These are phyloP conservation scores for Pachyuromys duprasi DNA, from an alignment of 2,797 vertebrate genomes.

Conservation along the genomic window DNA sequence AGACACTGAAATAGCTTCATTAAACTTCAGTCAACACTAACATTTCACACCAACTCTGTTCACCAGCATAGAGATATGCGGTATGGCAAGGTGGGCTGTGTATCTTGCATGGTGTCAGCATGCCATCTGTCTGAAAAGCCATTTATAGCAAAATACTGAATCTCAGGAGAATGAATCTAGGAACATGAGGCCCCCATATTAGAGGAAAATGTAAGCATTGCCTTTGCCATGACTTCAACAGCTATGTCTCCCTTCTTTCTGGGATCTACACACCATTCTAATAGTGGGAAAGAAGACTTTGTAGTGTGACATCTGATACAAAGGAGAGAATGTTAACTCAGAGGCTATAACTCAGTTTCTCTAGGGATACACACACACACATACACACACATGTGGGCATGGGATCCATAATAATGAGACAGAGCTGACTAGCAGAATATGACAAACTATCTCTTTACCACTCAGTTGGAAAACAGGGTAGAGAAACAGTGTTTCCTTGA, in stretches of 20 bases:
- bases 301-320: background rate
- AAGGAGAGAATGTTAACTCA: constrained; percentile 8
- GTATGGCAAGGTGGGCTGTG: background rate
- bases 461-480: background rate
- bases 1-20: constrained; percentile 19
- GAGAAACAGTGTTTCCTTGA: background rate
- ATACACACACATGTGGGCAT: background rate
- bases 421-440: background rate
- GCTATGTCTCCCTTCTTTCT: constrained; percentile 30
- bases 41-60: background rate
- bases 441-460: constrained; percentile 11
- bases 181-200: background rate
- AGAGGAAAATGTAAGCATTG: background rate
- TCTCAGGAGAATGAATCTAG: background rate
- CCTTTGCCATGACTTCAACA: constrained; percentile 33
- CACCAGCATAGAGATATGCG: background rate
- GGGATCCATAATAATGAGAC: background rate
- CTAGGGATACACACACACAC: background rate
- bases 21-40: background rate
- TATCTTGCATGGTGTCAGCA: background rate
- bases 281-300: background rate
- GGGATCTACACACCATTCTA: background rate
- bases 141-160: constrained; percentile 29
- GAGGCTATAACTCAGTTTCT: background rate
- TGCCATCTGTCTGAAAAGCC: background rate